phyloP scores from a whole-genome alignment of 2,888 invertebrate species.

The Anodontia alba region DNA sequence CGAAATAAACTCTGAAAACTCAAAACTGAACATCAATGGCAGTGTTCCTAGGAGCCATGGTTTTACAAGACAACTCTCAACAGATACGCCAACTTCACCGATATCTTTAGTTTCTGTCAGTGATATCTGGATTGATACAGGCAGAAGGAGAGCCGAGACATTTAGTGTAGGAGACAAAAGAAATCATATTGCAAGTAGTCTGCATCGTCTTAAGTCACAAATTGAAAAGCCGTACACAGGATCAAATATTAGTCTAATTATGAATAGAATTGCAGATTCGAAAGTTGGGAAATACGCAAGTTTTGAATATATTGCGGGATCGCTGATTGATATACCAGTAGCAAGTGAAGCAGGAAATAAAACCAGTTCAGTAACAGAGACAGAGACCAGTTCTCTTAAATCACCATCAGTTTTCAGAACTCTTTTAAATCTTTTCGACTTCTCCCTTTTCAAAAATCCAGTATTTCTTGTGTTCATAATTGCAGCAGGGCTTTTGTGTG shows the following conservation, averaged over 20 bases:
- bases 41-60: not conserved
- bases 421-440: constrained; percentile 33
- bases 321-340: constrained; percentile 16
- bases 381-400: not conserved
- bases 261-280: constrained; percentile 3
- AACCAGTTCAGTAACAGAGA: not conserved
- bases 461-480: constrained; percentile 39
- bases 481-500: constrained; percentile 34
- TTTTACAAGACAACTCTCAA: not conserved
- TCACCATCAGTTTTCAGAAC: not conserved
- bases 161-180: not conserved
- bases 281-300: constrained; percentile 14
- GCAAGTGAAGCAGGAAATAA: not conserved
- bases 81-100: not conserved
- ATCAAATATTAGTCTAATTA: not conserved
- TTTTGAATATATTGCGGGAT: constrained; percentile 20
- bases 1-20: not conserved
- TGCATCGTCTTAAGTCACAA: not conserved
- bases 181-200: not conserved
- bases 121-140: not conserved
- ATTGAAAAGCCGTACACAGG: not conserved
- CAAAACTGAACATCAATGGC: not conserved
- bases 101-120: not conserved
- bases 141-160: not conserved
- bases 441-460: constrained; percentile 48